Evolutionary conservation across 2,888 invertebrate species (phyloP), one percentile per base, ranked within the genome.

Genomic region (Eumerus sabulonum): DNA sequence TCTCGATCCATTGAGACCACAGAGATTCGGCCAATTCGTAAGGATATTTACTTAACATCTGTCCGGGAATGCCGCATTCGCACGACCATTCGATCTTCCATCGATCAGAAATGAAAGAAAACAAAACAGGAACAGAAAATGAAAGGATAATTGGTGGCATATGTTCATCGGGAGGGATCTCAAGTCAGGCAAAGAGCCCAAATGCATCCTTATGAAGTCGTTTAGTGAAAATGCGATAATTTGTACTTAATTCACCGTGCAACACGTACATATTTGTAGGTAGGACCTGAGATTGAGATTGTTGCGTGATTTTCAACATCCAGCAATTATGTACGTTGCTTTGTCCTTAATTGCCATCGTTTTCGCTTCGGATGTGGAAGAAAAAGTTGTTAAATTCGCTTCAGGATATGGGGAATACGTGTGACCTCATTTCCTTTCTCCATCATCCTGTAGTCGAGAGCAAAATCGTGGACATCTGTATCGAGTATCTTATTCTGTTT

Each of bases 291-390:
- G n/a, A 7, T 42, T 19, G 44, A 47, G 67, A 73, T 59, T 59
- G 63, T 68, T 79, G 79, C 73, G 68, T 73, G 68, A 59, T 73
- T 68, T 51, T 36, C 63, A 53, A 54, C 44, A 59, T 53, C 60
- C 36, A 67, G 44, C 19, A 27, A 67, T 68, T 53, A 73, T 79
- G 63, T 79, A 47, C 47, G 38, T 53, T 56, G 51, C 62, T 36
- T 77, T 73, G 73, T 73, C 53, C 53, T 67, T 73, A 72, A 73
- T 73, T 77, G 77, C 72, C n/a, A n/a, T n/a, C n/a, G n/a, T n/a
- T 42, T 27, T 72, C 67, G 60, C 62, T 53, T 12, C 54, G 60
- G 42, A 45, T 44, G 35, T 66, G 50, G 35, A 35, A 47, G 50
- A 67, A 72, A 72, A 77, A 77, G 56, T 67, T 67, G 72, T 77